These are phyloP conservation scores for Trachelus troglodyta DNA, from an alignment of 2,888 invertebrate genomes.

Conservation along the genomic window DNA sequence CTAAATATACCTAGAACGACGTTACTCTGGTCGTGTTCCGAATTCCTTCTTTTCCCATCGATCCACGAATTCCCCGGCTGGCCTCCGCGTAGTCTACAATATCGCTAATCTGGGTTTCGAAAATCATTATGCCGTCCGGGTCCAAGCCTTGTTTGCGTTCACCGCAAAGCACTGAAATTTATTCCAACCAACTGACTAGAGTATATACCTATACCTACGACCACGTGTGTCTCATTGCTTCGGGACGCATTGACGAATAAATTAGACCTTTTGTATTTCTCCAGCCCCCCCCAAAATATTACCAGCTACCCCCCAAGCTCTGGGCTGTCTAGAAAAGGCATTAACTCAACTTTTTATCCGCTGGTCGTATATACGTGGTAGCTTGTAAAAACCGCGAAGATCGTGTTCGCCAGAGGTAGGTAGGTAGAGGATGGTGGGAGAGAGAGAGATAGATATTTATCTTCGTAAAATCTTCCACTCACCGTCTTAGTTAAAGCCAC, in stretches of 20 bases:
- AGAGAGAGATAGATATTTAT: neutral
- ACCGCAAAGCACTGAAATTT: neutral
- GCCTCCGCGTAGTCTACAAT: neutral
- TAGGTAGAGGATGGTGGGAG: neutral
- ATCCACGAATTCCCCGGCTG: neutral
- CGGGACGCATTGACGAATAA: neutral
- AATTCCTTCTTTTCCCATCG: neutral
- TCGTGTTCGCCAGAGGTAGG: constrained; percentile 18
- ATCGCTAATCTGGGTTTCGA: neutral
- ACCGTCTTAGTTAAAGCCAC: neutral
- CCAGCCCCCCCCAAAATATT: neutral
- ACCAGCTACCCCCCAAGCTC: neutral
- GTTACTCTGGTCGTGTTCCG: neutral
- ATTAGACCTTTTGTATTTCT: neutral
- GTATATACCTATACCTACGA: neutral
- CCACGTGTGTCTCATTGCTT: neutral
- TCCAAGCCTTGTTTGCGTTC: neutral
- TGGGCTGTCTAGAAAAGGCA: neutral
- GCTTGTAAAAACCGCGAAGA: neutral
- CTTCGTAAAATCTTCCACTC: neutral
- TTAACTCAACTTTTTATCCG: neutral
- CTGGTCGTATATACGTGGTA: neutral
- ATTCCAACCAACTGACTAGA: no score
- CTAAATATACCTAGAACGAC: neutral
- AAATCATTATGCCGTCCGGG: neutral